Conservation (phyloP, 1,140 invertebrate genomes). For the Lordiphosa collinella region DNA sequence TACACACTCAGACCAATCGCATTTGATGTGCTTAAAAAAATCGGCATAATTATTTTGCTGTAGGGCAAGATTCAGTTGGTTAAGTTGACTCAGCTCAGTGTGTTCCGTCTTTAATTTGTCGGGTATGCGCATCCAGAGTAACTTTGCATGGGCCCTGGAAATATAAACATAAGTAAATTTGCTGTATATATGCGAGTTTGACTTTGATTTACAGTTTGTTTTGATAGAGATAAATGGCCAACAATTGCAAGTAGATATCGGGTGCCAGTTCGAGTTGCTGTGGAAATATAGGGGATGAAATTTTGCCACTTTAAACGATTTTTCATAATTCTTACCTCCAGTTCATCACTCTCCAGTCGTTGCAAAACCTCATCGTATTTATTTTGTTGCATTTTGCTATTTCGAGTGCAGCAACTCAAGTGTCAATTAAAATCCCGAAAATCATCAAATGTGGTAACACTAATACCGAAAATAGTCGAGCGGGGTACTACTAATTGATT, state of each 20-base stretch:
- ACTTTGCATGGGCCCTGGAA: constrained; percentile 45
- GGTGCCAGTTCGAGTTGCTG: constrained; percentile 40
- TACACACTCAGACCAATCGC: constrained; percentile 55
- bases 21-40: constrained; percentile 58
- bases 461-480: too few species aligned
- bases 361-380: constrained; percentile 46
- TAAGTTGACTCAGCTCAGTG: constrained; percentile 51
- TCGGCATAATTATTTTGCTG: constrained; percentile 60
- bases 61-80: constrained; percentile 49
- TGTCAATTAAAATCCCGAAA: too few species aligned
- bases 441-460: too few species aligned
- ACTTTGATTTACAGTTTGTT: constrained; percentile 45
- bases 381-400: constrained; percentile 50
- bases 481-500: too few species aligned
- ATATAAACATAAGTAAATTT: not conserved
- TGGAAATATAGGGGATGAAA: not conserved
- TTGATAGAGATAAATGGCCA: constrained; percentile 66
- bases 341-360: constrained; percentile 47
- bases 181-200: not conserved
- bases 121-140: constrained; percentile 63
- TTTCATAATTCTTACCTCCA: constrained; percentile 30
- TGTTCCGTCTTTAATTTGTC: constrained; percentile 44
- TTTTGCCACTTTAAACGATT: not conserved
- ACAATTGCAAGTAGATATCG: constrained; percentile 50
- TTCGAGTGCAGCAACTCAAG: too few species aligned